Conservation (phyloP, 2,113 vertebrate genomes). For the Hymenochirus boettgeri region DNA sequence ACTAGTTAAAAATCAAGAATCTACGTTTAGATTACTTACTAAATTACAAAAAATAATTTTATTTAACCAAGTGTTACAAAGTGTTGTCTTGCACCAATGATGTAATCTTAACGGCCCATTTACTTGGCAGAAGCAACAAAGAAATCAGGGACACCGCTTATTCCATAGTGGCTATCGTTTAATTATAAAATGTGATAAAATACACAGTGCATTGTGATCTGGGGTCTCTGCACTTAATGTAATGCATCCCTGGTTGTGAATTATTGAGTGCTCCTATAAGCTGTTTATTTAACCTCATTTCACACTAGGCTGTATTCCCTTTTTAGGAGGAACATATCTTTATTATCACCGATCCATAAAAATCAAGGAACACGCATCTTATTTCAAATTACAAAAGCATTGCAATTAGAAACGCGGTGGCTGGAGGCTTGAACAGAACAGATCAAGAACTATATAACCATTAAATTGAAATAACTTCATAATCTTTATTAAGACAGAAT, state of each 20-base stretch:
- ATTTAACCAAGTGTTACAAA: background rate
- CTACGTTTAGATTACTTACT: background rate
- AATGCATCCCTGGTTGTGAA: conserved; percentile 40
- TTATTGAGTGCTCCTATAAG: conserved; percentile 35
- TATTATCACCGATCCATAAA: conserved; percentile 37
- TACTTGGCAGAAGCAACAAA: background rate
- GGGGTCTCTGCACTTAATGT: conserved; percentile 35
- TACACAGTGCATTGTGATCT: conserved; percentile 38
- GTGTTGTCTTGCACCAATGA: background rate
- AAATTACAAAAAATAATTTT: background rate
- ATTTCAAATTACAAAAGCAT: conserved; percentile 38
- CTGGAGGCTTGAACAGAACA: conserved; percentile 25
- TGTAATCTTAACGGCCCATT: conserved; percentile 13
- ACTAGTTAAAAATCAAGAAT: too few relatives aligned
- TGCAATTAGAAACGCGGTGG: conserved; percentile 9
- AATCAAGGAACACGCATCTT: conserved; percentile 39
- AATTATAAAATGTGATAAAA: conserved; percentile 38
- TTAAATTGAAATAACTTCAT: conserved; percentile 32
- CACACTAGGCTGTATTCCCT: conserved; percentile 46
- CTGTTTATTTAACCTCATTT: conserved; percentile 54
- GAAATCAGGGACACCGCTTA: conserved; percentile 10
- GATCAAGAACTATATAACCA: conserved; percentile 26
- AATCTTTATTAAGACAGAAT: too few relatives aligned
- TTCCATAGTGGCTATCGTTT: conserved; percentile 33
- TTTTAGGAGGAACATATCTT: conserved; percentile 36